Evolutionary conservation across 2,113 vertebrate genomes (phyloP).

Genomic region (Ptyas mucosa): DNA sequence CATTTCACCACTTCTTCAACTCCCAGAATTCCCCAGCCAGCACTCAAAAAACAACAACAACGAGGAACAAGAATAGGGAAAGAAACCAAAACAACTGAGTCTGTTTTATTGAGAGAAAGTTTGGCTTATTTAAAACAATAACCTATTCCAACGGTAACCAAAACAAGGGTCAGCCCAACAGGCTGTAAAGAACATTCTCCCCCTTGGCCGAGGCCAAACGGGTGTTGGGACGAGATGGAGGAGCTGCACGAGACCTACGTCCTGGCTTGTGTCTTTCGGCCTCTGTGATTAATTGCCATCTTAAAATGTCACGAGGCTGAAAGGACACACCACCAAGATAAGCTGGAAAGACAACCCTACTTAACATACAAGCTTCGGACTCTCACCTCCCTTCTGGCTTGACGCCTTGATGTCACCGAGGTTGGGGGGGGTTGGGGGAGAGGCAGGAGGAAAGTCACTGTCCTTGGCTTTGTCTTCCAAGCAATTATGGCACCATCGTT

Average conservation of each 20-base stretch:
- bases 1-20: background rate
- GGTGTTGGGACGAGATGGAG: background rate
- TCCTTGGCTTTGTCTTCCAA: background rate
- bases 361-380: too few species aligned
- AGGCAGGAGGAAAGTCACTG: background rate
- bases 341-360: background rate
- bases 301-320: too few species aligned
- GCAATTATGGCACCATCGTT: background rate
- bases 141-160: background rate
- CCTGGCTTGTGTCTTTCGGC: background rate
- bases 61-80: too few species aligned
- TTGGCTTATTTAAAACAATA: background rate
- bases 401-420: too few species aligned
- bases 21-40: background rate
- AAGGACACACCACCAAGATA: background rate
- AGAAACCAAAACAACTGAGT: background rate
- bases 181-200: background rate
- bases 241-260: rapidly evolving
- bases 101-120: background rate
- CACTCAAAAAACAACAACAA: background rate
- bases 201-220: too few species aligned
- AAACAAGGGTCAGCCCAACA: background rate
- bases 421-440: background rate
- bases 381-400: background rate
- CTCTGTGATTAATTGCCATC: background rate